Evolutionary conservation across 2,797 vertebrate species (phyloP).

Genomic region (Molossus alvarezi): DNA sequence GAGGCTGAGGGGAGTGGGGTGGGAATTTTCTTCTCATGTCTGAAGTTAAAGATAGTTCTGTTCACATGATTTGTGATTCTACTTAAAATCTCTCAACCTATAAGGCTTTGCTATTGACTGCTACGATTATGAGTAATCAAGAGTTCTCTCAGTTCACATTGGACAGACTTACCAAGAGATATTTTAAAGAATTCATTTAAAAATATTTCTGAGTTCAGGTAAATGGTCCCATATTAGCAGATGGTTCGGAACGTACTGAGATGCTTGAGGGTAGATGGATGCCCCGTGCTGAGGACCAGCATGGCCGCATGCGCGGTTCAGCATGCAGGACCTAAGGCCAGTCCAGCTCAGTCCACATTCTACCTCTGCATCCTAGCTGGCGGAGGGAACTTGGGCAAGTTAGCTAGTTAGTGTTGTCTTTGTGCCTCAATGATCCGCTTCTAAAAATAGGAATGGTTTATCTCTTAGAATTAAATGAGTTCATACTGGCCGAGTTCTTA

Average conservation of each 20-base stretch:
- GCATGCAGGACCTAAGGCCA: not conserved
- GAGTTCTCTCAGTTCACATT: not conserved
- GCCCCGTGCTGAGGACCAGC: not conserved
- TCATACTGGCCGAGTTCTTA: not conserved
- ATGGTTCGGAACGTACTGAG: not conserved
- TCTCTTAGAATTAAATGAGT: constrained; percentile 30
- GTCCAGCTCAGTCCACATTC: not conserved
- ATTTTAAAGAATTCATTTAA: constrained; percentile 25
- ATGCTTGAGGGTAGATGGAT: not conserved
- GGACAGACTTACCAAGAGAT: not conserved
- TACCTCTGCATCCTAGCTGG: not conserved
- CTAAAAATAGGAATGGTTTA: not conserved
- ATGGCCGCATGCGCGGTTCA: rapidly evolving
- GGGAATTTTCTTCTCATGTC: not conserved
- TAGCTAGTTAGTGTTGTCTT: not conserved
- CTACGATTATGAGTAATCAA: not conserved
- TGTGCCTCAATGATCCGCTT: not conserved
- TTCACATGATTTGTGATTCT: constrained; percentile 26
- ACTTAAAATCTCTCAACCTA: not conserved
- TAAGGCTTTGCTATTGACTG: not conserved
- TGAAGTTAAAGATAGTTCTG: constrained; percentile 11
- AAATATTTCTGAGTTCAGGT: constrained; percentile 32
- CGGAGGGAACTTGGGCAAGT: not conserved
- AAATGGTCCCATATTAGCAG: not conserved
- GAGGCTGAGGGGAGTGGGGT: not conserved